Evolutionary conservation across 2,113 vertebrate genomes (phyloP), one percentile per base, ranked within the genome.

Genomic region (Nettapus auritus): DNA sequence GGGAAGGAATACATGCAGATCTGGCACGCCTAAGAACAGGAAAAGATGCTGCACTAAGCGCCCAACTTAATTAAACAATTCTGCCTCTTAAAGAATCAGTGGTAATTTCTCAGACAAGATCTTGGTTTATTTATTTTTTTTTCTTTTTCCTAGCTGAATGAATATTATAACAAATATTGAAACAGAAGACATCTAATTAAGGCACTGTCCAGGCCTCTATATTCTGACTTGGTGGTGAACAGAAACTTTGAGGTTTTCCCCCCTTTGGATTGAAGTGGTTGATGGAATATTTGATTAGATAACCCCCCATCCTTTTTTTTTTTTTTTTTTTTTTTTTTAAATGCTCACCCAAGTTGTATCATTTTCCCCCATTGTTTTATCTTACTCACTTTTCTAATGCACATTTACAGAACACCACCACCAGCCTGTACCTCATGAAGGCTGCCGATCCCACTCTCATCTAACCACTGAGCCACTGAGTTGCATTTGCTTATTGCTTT

Each of bases 401-500:
- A 36, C 34, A 33, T 42, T 60, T 64, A 77, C 34, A 52, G 42
- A 71, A 95, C 9, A 57, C 2, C 69, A 42, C 19, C 13, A 1
- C 21, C 46, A 84, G 55, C 48, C 36, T 55, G 48, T 23, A 66
- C 44, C n/a, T 57, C 66, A 90, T 57, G 84, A 93, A 93, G 34
- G 82, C 89, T 93, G 83, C 83, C 1, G 4, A 55, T 55, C 52
- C 46, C 1, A 3, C 67, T 70, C 77, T 80, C 64, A 71, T 77
- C 56, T 88, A 84, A 5, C 64, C 55, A 15, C 55, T 50, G 67
- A 93, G 68, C 55, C 78, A 50, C 59, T 42, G 53, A 81, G 71
- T 86, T 86, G 70, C 80, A 88, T 94, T 96, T 92, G 83, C 90
- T 96, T 92, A 94, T 89, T 95, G 93, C 57, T 94, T 88, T 93